Percentiles rank a stretch among this genome's conserved stretches.
Evolutionary conservation across 2,113 vertebrate species (phyloP).

Genomic region (Rhineura floridana): DNA sequence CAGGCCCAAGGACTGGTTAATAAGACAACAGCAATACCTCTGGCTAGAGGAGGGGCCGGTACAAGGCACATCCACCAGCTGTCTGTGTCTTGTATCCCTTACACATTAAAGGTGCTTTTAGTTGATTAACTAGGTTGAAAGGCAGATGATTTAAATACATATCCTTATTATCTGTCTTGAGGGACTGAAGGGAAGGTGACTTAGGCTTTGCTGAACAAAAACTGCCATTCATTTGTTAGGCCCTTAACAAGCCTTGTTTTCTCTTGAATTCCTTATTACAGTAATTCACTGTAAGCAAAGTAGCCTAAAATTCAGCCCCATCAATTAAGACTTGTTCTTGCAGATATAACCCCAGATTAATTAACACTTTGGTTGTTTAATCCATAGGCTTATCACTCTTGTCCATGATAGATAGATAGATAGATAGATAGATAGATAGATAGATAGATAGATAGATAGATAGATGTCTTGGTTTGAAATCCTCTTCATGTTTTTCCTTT

Average conservation of each 20-base stretch:
- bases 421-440: no score
- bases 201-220: not conserved
- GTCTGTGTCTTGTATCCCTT: no score
- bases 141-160: not conserved
- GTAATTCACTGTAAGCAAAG: not conserved
- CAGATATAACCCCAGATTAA: not conserved
- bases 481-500: not conserved
- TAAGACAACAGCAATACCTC: no score
- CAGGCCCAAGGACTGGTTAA: no score
- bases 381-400: no score
- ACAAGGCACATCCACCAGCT: no score
- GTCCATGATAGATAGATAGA: no score
- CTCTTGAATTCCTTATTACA: not conserved
- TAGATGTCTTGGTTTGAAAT: not conserved
- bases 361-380: no score
- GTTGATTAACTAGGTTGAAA: no score
- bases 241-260: not conserved
- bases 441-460: no score
- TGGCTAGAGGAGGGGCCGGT: no score
- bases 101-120: no score
- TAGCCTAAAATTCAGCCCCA: not conserved
- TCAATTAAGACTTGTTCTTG: not conserved
- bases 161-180: not conserved
- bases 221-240: not conserved
- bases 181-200: not conserved